phyloP scores from a whole-genome alignment of 2,113 vertebrate species.

The Mystacornis crossleyi region DNA sequence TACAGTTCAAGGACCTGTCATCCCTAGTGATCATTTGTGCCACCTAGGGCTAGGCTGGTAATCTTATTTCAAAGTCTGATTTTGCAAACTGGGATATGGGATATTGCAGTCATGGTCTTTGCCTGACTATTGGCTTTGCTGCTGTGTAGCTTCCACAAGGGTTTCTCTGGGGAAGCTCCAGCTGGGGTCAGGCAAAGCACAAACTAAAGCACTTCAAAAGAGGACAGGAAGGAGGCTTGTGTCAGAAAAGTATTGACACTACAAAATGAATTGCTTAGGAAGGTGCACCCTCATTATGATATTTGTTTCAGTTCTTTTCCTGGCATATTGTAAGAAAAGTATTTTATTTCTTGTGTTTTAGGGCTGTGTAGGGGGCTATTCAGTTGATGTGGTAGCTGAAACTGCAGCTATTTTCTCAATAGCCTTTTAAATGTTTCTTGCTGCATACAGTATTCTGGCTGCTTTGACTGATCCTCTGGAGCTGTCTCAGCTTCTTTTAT shows the following conservation, averaged over 20 bases:
- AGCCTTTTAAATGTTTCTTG: conserved; percentile 20
- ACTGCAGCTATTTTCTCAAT: conserved; percentile 43
- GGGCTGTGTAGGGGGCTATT: background rate
- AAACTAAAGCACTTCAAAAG: background rate
- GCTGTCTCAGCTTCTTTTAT: background rate
- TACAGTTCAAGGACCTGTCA: background rate
- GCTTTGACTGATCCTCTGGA: background rate
- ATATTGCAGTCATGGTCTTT: background rate
- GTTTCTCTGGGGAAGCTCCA: background rate
- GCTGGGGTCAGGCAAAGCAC: background rate
- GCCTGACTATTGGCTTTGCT: background rate
- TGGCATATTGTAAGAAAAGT: background rate
- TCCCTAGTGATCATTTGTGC: background rate
- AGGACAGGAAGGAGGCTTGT: background rate
- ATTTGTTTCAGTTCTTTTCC: background rate
- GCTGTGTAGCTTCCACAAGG: background rate
- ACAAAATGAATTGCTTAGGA: background rate
- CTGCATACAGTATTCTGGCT: background rate
- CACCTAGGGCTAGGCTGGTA: background rate
- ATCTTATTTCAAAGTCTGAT: background rate
- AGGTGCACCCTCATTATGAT: background rate
- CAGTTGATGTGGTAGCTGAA: background rate
- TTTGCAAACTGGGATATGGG: background rate
- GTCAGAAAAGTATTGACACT: background rate
- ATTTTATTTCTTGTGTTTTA: background rate